Base-by-base conservation (phyloP, 1,140 invertebrate genomes). In the Apis dorsata region DNA sequence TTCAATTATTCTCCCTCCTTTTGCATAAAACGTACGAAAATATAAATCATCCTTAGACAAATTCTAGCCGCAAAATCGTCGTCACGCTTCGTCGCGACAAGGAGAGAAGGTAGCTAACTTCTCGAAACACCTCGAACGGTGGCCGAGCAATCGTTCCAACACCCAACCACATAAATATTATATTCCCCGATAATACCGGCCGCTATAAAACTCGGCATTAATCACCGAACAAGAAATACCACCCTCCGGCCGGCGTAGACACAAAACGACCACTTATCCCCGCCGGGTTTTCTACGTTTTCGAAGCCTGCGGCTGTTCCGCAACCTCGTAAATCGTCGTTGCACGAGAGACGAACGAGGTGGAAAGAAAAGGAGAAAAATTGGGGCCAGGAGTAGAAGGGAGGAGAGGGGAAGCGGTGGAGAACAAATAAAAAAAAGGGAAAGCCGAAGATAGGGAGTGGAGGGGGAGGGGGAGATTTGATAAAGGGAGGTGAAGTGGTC, bases 201-300 rank as follows among this genome's bases (percentile, higher is more conserved):
- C 65, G 66, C 80, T 84, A 86, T 88, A 85, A 87, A 85, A 81
- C 85, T 74, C 70, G 11, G 65, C 78, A 85, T 86, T 88, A 87
- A 87, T 87, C 86, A 86, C 85, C 76, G 80, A 66, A 84, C 73
- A 74, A 76, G 73, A 78, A 86, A 84, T 80, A 83, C 73, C 81
- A 60, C 21, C 77, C 66, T 85, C 69, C 72, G 75, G 65, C 79
- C 78, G 28, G 73, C 55, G 73, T 79, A 81, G 74, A 81, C 82
- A 73, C 78, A 76, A 85, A 85, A 87, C 83, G 83, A 72, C 76
- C 79, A 71, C 71, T 78, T 77, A 81, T 76, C 57, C 82, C 55
- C 9, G 60, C 49, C 66, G 75, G 76, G 79, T 66, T 87, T 84
- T 65, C 82, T 84, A 63, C 70, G 68, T 81, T 76, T 34, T 69